These are phyloP conservation scores for Accipiter cooperii DNA, from an alignment of 2,113 vertebrate species.

Conservation along the genomic window DNA sequence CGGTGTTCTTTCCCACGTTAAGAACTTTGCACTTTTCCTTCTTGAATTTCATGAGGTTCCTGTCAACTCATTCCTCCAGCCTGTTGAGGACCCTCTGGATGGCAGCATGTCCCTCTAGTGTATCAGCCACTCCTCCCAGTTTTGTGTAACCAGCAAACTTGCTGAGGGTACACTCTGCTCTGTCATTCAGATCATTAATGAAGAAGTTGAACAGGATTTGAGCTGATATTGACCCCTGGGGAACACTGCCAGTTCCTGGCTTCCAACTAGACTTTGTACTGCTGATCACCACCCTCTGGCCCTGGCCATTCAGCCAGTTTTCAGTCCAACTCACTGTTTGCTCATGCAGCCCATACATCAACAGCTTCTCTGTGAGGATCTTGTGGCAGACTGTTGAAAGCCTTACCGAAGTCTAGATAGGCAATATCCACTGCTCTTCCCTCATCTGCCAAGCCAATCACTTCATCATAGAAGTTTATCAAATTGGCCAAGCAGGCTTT, in stretches of 20 bases:
- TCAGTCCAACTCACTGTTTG: background rate
- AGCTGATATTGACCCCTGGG: background rate
- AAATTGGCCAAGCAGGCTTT: background rate
- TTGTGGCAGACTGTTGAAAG: background rate
- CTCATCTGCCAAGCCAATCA: background rate
- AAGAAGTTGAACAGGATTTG: background rate
- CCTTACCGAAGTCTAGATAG: background rate
- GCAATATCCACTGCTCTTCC: background rate
- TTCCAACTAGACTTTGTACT: background rate
- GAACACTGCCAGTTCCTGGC: background rate
- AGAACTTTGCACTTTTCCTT: background rate
- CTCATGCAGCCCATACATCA: background rate
- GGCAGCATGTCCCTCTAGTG: too few relatives aligned
- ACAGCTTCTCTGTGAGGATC: background rate
- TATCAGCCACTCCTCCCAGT: too few relatives aligned
- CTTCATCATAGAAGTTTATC: background rate
- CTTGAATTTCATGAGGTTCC: background rate
- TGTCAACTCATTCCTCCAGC: background rate
- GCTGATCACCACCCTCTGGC: background rate
- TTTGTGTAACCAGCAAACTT: too few relatives aligned
- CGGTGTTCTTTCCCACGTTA: background rate
- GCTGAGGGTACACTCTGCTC: too few relatives aligned
- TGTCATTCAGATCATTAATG: background rate
- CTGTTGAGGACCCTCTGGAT: too few relatives aligned
- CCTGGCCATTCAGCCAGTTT: background rate